Evolutionary conservation across 2,888 invertebrate genomes (phyloP).

Genomic region (Chloroclystis v-ata): DNA sequence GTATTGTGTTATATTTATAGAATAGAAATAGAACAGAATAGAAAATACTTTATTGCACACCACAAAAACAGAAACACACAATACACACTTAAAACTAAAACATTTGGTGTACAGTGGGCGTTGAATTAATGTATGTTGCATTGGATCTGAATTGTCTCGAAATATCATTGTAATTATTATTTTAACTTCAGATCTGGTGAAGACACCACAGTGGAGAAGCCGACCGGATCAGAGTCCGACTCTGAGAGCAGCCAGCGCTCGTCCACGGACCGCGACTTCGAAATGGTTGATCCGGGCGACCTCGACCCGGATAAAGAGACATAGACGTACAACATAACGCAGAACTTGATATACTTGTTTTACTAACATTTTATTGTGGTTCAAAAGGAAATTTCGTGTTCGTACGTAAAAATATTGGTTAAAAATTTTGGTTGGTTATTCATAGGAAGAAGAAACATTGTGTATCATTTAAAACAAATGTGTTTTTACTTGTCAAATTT

Average conservation of each 20-base stretch:
- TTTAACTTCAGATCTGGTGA: conserved; percentile 9
- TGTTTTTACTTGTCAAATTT: too few species aligned
- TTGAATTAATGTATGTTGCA: too few species aligned
- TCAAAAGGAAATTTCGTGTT: background rate
- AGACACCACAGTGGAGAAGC: conserved; percentile 32
- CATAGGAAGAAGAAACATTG: background rate
- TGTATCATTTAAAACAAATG: too few species aligned
- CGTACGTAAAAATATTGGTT: background rate
- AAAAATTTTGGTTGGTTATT: background rate
- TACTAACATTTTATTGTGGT: background rate
- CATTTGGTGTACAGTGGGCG: too few species aligned
- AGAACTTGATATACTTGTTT: conserved; percentile 17
- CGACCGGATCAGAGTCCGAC: conserved; percentile 85
- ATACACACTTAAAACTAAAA: too few species aligned
- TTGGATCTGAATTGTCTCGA: background rate
- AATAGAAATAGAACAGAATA: too few species aligned
- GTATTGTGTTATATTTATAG: too few species aligned
- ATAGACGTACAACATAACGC: conserved; percentile 5
- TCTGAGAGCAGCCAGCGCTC: conserved; percentile 88
- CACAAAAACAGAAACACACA: too few species aligned
- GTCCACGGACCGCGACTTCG: conserved; percentile 91
- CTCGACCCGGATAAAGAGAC: conserved; percentile 62
- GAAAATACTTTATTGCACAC: too few species aligned
- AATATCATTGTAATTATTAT: background rate
- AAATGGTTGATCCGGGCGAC: conserved; percentile 87